A percentile compares a stretch with the other conserved stretches of the same genome.
Evolutionary conservation across 2,888 invertebrate genomes (phyloP).

Genomic region (Tipula vernalis): DNA sequence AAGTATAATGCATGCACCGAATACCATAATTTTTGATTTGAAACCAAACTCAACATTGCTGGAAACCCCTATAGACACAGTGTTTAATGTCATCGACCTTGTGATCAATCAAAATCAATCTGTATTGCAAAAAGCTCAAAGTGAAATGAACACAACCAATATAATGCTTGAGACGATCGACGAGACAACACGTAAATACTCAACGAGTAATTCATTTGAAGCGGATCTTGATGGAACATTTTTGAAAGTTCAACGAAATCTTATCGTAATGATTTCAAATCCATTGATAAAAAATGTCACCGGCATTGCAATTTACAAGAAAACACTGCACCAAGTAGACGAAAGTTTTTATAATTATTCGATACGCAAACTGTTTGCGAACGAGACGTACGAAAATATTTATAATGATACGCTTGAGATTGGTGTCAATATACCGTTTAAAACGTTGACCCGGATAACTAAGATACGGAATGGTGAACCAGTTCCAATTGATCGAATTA

Average conservation of each 20-base stretch:
- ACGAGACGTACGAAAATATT: background rate
- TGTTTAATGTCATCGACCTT: background rate
- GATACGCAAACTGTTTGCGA: background rate
- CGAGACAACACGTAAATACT: background rate
- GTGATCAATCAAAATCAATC: background rate
- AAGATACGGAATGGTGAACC: background rate
- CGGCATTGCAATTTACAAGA: background rate
- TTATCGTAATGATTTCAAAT: background rate
- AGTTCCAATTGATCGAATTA: background rate
- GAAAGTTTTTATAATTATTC: background rate
- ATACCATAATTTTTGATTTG: background rate
- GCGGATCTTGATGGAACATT: background rate
- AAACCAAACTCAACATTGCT: background rate
- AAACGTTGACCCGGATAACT: background rate
- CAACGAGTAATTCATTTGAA: background rate
- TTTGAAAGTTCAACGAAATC: background rate
- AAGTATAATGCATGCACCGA: background rate
- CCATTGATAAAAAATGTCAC: background rate
- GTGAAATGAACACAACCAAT: background rate
- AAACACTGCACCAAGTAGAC: background rate
- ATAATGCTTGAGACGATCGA: background rate
- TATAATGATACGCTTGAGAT: background rate
- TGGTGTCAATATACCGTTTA: background rate
- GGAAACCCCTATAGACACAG: background rate
- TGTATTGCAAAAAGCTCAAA: background rate